phyloP scores from a whole-genome alignment of 2,113 vertebrate genomes.

The Ctenodactylus gundi region DNA sequence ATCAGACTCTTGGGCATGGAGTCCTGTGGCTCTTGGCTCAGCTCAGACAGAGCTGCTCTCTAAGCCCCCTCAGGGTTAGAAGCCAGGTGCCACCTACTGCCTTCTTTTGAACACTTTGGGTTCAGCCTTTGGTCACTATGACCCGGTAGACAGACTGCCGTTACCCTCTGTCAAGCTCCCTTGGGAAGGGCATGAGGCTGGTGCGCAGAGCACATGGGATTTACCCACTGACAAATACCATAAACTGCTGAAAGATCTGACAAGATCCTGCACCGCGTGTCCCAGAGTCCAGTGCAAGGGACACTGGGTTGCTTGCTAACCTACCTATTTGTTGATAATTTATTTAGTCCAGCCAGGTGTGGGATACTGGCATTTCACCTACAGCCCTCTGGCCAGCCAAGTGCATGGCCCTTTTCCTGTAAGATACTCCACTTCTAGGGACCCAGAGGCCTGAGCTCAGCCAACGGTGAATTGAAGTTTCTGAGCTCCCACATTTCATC shows the following conservation, averaged over 20 bases:
- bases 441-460: background rate
- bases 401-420: background rate
- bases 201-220: background rate
- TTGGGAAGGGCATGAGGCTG: background rate
- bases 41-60: background rate
- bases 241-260: background rate
- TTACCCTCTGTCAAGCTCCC: background rate
- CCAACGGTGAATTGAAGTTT: background rate
- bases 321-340: too few species aligned
- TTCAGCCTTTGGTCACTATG: background rate
- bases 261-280: background rate
- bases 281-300: background rate
- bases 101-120: background rate
- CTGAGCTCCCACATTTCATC: background rate
- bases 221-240: background rate
- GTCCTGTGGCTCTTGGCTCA: slow-evolving; percentile 2
- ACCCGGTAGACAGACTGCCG: background rate
- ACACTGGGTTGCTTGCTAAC: background rate
- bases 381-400: background rate
- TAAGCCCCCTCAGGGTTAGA: background rate
- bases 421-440: background rate
- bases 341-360: background rate
- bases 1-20: slow-evolving; percentile 16
- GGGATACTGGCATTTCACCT: background rate
- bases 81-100: background rate